Conservation (phyloP, 1,140 invertebrate species). For the Drosophila elegans region DNA sequence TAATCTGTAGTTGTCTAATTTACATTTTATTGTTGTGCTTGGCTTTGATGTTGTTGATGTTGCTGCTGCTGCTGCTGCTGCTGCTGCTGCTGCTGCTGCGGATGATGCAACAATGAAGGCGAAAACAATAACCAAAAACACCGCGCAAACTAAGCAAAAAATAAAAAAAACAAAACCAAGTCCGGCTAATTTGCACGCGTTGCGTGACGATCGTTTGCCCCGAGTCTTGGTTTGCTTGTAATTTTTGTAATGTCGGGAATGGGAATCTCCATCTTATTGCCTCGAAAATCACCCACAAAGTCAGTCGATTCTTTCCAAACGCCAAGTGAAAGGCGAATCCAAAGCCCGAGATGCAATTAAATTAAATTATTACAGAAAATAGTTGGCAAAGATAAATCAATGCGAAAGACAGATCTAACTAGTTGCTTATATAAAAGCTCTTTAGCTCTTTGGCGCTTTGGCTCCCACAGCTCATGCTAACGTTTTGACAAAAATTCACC, state of each 20-base stretch:
- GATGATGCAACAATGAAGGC: slow-evolving; percentile 47
- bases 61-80: slow-evolving; percentile 16
- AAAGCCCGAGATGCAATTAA: slow-evolving; percentile 46
- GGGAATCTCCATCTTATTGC: slow-evolving; percentile 1
- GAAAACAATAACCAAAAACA: slow-evolving; percentile 42
- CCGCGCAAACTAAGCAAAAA: slow-evolving; percentile 24
- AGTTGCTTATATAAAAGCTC: slow-evolving; percentile 62
- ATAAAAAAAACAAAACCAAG: neutral
- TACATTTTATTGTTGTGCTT: slow-evolving; percentile 63
- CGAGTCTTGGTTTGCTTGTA: slow-evolving; percentile 3
- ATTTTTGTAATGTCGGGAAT: slow-evolving; percentile 2
- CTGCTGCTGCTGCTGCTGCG: slow-evolving; percentile 9
- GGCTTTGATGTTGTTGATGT: slow-evolving; percentile 23
- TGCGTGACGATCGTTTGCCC: slow-evolving; percentile 56
- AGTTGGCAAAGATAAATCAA: slow-evolving; percentile 72
- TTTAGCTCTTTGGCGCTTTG: neutral
- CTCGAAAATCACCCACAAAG: slow-evolving; percentile 2
- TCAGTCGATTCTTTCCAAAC: slow-evolving; percentile 12
- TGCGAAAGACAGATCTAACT: slow-evolving; percentile 32
- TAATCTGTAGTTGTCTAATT: slow-evolving; percentile 60
- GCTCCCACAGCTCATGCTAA: slow-evolving; percentile 44
- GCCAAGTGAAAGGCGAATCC: slow-evolving; percentile 61
- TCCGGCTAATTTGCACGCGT: slow-evolving; percentile 58
- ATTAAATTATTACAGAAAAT: slow-evolving; percentile 73
- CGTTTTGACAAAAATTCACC: slow-evolving; percentile 65